Evolutionary conservation across 2,888 invertebrate species (phyloP), one percentile per base, ranked within the genome.

Genomic region (Ceratothoa steindachneri): DNA sequence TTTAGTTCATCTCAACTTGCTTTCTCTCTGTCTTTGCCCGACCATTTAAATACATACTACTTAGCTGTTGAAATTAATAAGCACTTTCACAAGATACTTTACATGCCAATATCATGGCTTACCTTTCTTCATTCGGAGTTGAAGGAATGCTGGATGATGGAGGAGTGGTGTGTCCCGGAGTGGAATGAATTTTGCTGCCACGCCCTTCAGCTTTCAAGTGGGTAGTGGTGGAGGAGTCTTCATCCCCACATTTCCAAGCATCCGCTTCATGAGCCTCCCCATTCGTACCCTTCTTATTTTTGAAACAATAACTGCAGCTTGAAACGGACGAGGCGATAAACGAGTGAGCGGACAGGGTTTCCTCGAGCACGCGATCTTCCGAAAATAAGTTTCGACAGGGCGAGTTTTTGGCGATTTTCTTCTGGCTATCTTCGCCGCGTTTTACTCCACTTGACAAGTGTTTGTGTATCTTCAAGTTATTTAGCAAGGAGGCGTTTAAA

Each of bases 61-160:
- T n/a, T n/a, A n/a, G n/a, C n/a, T n/a, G n/a, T n/a, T n/a, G n/a
- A n/a, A n/a, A n/a, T n/a, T n/a, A n/a, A n/a, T n/a, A n/a, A n/a
- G n/a, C n/a, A n/a, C n/a, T n/a, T n/a, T n/a, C n/a, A n/a, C n/a
- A n/a, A n/a, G n/a, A n/a, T n/a, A n/a, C n/a, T n/a, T n/a, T n/a
- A n/a, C n/a, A n/a, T n/a, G n/a, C n/a, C n/a, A n/a, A 41, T 15
- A 41, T 41, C 41, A 15, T 22, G 22, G 64, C 74, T 53, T 51
- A 71, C 77, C 73, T 73, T 19, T 77, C 77, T 30, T 77, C 77
- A 68, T 71, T 73, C 4, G 77, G 77, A n/a, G 77, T 77, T 27
- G 77, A 77, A 31, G 77, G 77, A 55, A 77, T 77, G 55, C 77
- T 73, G 2, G 77, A 74, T 2, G 77, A 77, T 7, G 73, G 73